Evolutionary conservation across 2,113 vertebrate genomes (phyloP).

Genomic region (Peromyscus maniculatus): DNA sequence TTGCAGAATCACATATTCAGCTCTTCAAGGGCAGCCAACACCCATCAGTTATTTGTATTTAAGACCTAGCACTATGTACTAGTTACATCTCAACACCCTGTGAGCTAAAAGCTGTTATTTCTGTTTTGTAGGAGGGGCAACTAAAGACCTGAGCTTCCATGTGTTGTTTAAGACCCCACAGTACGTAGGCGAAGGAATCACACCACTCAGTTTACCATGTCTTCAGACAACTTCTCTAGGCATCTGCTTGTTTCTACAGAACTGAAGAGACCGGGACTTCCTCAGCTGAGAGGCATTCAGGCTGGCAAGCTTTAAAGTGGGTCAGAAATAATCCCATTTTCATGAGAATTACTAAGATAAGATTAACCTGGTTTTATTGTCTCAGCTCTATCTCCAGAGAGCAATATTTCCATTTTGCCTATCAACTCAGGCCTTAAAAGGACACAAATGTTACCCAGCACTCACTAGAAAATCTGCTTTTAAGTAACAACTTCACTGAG

Average conservation of each 20-base stretch:
- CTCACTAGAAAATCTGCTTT: neutral
- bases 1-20: neutral
- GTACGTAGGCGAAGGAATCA: neutral
- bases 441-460: neutral
- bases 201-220: neutral
- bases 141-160: neutral
- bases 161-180: slow-evolving; percentile 14
- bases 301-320: slow-evolving; percentile 60
- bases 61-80: neutral
- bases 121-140: neutral
- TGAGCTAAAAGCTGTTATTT: neutral
- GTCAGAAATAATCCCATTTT: slow-evolving; percentile 50
- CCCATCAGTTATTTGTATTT: neutral
- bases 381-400: neutral
- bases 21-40: neutral
- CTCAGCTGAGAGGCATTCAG: slow-evolving; percentile 2
- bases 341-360: slow-evolving; percentile 51
- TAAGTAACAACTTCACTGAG: neutral
- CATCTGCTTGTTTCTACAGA: neutral
- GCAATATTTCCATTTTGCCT: neutral
- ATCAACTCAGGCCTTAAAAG: neutral
- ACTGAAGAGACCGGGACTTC: neutral
- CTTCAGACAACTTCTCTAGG: neutral
- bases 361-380: slow-evolving; percentile 52
- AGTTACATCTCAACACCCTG: neutral